Evolutionary conservation across 1,140 invertebrate genomes (phyloP), one percentile per base, ranked within the genome.

Genomic region (Helicoverpa zea): DNA sequence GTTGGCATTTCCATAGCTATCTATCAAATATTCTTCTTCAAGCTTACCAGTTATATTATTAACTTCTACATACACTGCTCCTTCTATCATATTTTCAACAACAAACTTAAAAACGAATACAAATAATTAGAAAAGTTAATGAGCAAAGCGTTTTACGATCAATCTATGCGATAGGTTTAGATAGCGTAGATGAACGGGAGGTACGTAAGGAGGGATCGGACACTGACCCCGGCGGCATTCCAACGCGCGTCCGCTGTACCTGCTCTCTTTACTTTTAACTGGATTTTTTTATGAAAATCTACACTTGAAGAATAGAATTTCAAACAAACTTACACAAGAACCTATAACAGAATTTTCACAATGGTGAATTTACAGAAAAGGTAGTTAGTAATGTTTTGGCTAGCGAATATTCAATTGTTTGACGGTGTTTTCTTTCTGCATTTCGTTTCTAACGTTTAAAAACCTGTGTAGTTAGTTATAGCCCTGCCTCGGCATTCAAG

Each of bases 211-310:
- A 82, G 81, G 82, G 83, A 83, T 81, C 87, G 87, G 89, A 80
- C 87, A 88, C 61, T 89, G 88, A 89, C 88, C 89, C 83, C 83
- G 78, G 87, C 86, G 82, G 87, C 91, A 94, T 94, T 93, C 93
- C 92, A 87, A 83, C 83, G 88, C 83, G 79, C 84, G 82, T 83
- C 79, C 76, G 80, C 77, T 85, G 88, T 89, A 90, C 92, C 87
- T 91, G 93, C 90, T 93, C 89, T 94, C 89, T 88, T 92, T 93
- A 91, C 89, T 91, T 88, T 85, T 89, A 88, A 90, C 78, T 84
- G 86, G 85, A 84, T 84, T 86, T 85, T 23, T 81, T 76, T 85
- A 84, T 80, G 79, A 85, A 86, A 83, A 70, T 61, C 47, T 58
- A 66, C 14, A 79, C 16, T 79, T 35, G 35, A 35, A 35, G 35